phyloP scores from a whole-genome alignment of 2,888 invertebrate genomes.

The Drosophila infuscata region DNA sequence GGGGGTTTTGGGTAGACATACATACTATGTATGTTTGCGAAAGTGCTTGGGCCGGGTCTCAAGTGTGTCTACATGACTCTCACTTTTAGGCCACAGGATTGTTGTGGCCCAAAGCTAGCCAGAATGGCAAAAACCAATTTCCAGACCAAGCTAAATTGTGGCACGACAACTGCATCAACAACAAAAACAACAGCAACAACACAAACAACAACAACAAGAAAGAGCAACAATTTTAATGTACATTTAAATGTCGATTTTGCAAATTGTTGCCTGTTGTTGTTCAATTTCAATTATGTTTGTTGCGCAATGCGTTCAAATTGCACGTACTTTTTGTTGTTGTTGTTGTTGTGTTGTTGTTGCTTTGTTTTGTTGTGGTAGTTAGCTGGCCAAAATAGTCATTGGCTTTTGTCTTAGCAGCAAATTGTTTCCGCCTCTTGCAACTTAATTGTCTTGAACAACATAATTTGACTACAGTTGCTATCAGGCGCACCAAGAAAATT shows the following conservation, averaged over 20 bases:
- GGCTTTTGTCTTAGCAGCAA: constrained; percentile 63
- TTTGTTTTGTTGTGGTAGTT: constrained; percentile 22
- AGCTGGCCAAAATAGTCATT: constrained; percentile 65
- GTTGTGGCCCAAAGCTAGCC: constrained; percentile 29
- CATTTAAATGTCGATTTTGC: constrained; percentile 79
- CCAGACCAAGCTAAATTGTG: constrained; percentile 34
- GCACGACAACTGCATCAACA: constrained; percentile 38
- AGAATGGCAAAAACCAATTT: constrained; percentile 60
- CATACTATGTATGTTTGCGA: constrained; percentile 52
- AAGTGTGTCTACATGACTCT: constrained; percentile 78
- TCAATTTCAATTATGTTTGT: constrained; percentile 72
- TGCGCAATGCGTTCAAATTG: constrained; percentile 77
- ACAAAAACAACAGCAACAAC: neutral
- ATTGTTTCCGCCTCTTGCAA: constrained; percentile 77
- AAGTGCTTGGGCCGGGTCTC: constrained; percentile 73
- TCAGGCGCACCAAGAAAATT: constrained; percentile 35
- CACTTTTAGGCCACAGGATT: constrained; percentile 63
- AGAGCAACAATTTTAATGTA: constrained; percentile 61
- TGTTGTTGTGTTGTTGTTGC: constrained; percentile 18
- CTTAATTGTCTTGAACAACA: constrained; percentile 76
- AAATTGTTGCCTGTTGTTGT: constrained; percentile 67
- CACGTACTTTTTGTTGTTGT: constrained; percentile 65
- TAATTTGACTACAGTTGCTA: constrained; percentile 70
- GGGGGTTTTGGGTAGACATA: neutral
- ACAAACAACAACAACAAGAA: constrained; percentile 31